phyloP scores from a whole-genome alignment of 2,113 vertebrate genomes.

The Cranoglanis bouderius region DNA sequence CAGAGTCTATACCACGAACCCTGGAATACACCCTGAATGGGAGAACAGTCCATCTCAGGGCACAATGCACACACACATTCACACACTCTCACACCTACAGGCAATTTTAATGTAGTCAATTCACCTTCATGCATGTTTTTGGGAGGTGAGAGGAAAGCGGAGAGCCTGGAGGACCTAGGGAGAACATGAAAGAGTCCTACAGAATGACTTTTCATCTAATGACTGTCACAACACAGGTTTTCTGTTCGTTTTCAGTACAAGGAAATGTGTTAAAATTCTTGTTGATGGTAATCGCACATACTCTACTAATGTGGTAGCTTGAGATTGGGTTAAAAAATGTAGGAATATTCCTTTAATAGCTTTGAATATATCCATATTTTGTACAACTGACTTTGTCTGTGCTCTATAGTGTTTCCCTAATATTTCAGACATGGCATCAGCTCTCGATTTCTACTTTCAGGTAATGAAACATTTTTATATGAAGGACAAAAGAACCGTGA shows the following conservation, averaged over 20 bases:
- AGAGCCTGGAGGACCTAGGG: neutral
- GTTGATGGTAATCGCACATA: neutral
- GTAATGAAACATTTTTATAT: constrained; percentile 59
- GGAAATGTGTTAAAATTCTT: neutral
- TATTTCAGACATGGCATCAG: constrained; percentile 81
- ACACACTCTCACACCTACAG: neutral
- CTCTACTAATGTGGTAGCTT: neutral
- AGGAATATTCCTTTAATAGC: neutral
- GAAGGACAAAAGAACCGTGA: neutral
- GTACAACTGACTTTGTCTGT: neutral
- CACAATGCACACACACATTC: neutral
- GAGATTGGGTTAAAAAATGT: neutral
- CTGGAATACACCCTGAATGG: neutral
- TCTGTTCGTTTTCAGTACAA: neutral
- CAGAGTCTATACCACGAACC: neutral
- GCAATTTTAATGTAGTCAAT: neutral
- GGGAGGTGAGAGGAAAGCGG: neutral
- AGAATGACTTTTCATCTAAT: neutral
- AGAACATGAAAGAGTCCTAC: neutral
- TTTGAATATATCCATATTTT: neutral
- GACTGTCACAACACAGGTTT: neutral
- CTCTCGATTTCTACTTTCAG: constrained; percentile 91
- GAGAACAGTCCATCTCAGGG: neutral
- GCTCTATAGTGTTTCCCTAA: constrained; percentile 81
- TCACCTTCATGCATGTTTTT: neutral